Percentiles rank a stretch among this genome's conserved stretches.
These are phyloP conservation scores for Notamacropus eugenii DNA, from an alignment of 2,797 vertebrate species.

Conservation along the genomic window DNA sequence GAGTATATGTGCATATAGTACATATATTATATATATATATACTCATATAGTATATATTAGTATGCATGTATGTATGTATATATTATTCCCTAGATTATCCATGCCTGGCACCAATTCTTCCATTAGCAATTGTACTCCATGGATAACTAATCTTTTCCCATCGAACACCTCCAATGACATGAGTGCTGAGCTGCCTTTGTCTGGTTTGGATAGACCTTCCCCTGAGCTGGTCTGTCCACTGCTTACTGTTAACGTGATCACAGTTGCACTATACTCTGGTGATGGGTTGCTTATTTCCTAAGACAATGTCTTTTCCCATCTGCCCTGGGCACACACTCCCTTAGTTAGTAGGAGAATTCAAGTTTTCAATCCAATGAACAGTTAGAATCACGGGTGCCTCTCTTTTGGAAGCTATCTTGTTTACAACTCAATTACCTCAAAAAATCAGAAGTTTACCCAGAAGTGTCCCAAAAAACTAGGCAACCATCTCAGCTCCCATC, in stretches of 20 bases:
- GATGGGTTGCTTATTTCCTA: not conserved
- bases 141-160: not conserved
- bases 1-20: no score
- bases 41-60: no score
- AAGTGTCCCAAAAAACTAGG: not conserved
- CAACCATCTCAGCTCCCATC: not conserved
- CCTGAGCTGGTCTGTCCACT: not conserved
- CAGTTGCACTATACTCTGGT: not conserved
- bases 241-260: not conserved
- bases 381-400: not conserved
- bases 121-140: not conserved
- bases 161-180: not conserved
- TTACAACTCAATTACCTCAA: not conserved
- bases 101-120: not conserved
- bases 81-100: not conserved
- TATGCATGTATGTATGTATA: no score
- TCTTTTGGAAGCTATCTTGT: not conserved
- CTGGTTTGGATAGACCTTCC: not conserved
- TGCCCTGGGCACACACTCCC: not conserved
- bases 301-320: not conserved
- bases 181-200: no score
- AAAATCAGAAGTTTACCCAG: constrained; percentile 4
- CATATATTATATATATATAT: no score
- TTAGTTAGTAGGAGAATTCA: not conserved
- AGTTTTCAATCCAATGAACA: not conserved